phyloP scores from a whole-genome alignment of 1,140 invertebrate species.

The Rhopalosiphum padi region DNA sequence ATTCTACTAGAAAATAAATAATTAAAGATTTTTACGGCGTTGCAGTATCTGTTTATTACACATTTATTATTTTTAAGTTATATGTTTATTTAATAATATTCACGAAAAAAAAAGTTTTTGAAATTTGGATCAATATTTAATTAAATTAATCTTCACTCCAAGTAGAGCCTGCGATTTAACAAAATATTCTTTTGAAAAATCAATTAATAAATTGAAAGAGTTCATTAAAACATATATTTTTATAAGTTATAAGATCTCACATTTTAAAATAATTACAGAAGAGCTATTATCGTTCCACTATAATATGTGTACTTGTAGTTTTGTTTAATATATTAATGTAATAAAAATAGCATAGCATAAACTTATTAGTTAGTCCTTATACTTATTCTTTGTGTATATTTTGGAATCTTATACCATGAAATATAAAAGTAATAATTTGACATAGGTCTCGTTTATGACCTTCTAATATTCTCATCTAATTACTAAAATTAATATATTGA shows the following conservation, averaged over 20 bases:
- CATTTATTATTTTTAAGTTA: background rate
- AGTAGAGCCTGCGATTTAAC: background rate
- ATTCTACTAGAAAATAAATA: background rate
- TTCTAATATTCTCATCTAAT: background rate
- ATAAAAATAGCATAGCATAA: background rate
- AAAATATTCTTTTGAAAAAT: background rate
- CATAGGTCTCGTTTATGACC: background rate
- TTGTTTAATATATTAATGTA: background rate
- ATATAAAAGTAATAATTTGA: background rate
- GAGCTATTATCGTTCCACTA: background rate
- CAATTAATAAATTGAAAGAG: background rate
- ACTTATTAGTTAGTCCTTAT: background rate
- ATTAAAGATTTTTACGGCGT: background rate
- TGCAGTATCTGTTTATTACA: background rate
- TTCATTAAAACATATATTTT: background rate
- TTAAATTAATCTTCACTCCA: background rate
- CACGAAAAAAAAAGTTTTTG: background rate
- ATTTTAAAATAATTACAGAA: background rate
- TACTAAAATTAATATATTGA: constrained; percentile 19
- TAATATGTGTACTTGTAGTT: background rate
- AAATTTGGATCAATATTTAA: background rate
- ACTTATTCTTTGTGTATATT: background rate
- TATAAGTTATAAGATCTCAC: background rate
- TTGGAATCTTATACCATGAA: constrained; percentile 37
- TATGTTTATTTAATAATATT: background rate